phyloP scores from a whole-genome alignment of 2,113 vertebrate genomes.

The Lontra canadensis region DNA sequence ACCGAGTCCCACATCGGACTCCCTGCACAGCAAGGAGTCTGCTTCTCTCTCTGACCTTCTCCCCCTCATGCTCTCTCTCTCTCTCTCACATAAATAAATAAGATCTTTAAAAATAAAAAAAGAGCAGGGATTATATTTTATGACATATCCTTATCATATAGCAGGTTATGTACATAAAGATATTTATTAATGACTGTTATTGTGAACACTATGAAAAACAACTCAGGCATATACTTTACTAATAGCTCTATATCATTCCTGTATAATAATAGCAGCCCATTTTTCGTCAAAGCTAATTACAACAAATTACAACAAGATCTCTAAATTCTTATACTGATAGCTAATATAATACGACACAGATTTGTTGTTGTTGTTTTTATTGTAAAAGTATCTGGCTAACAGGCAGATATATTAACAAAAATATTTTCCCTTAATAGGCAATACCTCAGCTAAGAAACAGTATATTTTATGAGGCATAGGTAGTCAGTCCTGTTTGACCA shows the following conservation, averaged over 20 bases:
- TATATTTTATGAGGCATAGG: neutral
- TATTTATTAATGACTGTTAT: neutral
- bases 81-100: too few relatives aligned
- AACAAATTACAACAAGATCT: neutral
- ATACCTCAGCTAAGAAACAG: neutral
- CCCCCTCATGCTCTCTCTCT: too few relatives aligned
- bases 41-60: too few relatives aligned
- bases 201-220: neutral
- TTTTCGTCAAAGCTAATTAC: neutral
- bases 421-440: neutral
- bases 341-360: neutral
- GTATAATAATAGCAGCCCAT: neutral
- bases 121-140: neutral
- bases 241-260: neutral
- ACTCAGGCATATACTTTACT: neutral
- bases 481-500: neutral
- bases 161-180: neutral
- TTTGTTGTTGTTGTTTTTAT: neutral
- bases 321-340: conserved; percentile 1
- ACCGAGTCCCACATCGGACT: too few relatives aligned
- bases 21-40: too few relatives aligned
- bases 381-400: neutral
- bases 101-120: neutral
- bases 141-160: neutral
- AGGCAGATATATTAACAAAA: neutral